These are phyloP conservation scores for Entomyzon cyanotis DNA, from an alignment of 2,113 vertebrate species.

Conservation along the genomic window DNA sequence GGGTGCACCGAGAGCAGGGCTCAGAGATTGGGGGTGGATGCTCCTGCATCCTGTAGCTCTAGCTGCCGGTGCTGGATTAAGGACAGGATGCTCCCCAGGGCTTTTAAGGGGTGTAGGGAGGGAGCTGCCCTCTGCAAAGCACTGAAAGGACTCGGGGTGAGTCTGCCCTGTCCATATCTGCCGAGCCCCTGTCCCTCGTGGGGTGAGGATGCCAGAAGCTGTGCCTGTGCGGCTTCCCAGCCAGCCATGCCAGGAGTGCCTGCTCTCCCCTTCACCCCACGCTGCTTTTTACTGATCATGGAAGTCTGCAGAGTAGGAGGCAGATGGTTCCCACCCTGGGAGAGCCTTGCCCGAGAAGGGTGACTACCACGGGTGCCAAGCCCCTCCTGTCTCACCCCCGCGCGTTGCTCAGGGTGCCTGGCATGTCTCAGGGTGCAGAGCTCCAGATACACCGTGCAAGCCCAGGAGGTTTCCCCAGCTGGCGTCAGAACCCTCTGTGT, in stretches of 20 bases:
- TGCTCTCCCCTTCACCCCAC: background rate
- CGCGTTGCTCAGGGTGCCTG: background rate
- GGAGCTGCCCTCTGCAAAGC: background rate
- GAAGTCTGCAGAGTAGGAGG: background rate
- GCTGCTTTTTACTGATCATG: background rate
- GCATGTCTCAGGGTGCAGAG: background rate
- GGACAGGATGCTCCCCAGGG: background rate
- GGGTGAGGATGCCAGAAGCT: background rate
- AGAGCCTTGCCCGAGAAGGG: background rate
- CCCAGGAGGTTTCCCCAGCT: background rate
- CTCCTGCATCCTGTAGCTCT: background rate
- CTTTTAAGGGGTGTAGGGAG: background rate
- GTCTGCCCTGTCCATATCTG: background rate
- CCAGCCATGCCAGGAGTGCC: accelerated
- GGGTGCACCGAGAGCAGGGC: accelerated
- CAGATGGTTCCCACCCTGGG: background rate
- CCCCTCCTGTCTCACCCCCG: accelerated
- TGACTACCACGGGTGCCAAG: background rate
- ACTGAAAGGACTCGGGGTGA: background rate
- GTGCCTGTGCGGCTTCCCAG: background rate
- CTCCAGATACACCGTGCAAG: background rate
- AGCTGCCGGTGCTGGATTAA: background rate
- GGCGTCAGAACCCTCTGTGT: background rate
- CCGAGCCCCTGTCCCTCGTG: accelerated
- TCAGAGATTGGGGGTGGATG: accelerated